Conservation (phyloP, 2,113 vertebrate genomes). For the Podocnemis expansa region DNA sequence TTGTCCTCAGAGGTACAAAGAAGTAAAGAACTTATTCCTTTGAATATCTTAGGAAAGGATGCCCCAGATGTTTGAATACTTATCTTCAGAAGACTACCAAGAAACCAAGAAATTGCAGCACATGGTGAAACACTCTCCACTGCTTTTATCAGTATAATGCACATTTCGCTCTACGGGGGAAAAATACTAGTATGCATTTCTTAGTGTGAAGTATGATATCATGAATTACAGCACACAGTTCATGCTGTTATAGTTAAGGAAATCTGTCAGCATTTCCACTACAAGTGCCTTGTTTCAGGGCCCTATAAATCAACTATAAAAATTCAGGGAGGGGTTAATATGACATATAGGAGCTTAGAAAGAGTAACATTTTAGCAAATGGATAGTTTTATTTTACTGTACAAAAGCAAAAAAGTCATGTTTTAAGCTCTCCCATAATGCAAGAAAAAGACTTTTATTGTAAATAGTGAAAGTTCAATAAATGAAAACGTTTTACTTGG, state of each 20-base stretch:
- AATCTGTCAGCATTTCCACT: not conserved
- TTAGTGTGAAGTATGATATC: not conserved
- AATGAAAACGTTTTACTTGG: not conserved
- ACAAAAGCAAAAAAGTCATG: not conserved
- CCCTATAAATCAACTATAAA: not conserved
- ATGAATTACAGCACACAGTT: conserved; percentile 27
- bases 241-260: not conserved
- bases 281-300: not conserved
- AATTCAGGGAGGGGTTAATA: not conserved
- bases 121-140: not conserved
- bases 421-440: not conserved
- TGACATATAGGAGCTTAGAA: not conserved
- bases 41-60: not conserved
- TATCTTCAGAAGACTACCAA: conserved; percentile 48
- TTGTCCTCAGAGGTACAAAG: conserved; percentile 50
- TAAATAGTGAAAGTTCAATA: not conserved
- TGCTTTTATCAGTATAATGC: conserved; percentile 47
- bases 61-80: conserved; percentile 34
- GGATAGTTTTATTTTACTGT: not conserved
- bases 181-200: conserved; percentile 45
- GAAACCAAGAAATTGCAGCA: not conserved
- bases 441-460: not conserved
- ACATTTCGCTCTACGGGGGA: conserved; percentile 7
- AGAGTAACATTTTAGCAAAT: not conserved
- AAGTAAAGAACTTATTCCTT: conserved; percentile 50